Evolutionary conservation across 2,797 vertebrate genomes (phyloP).

Genomic region (Lates japonicus): DNA sequence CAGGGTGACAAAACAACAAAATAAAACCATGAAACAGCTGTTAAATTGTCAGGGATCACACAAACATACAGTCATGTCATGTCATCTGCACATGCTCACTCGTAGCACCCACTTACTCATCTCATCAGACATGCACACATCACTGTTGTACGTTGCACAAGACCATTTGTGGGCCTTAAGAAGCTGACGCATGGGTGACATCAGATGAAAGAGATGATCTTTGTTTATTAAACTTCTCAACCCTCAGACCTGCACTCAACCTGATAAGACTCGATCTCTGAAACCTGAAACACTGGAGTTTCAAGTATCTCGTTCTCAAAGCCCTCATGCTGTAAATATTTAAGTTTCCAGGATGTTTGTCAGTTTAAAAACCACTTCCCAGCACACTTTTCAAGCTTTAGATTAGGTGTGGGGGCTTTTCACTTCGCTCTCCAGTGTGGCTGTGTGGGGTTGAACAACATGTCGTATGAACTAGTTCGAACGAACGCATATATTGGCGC

Average conservation of each 20-base stretch:
- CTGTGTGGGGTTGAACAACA: neutral
- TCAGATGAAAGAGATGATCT: constrained; percentile 8
- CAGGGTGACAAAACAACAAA: constrained; percentile 29
- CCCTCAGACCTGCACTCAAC: neutral
- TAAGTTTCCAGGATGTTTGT: neutral
- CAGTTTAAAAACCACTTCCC: neutral
- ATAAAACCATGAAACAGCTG: constrained; percentile 43
- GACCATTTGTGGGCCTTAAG: constrained; percentile 27
- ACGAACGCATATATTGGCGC: too few species aligned
- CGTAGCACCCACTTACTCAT: constrained; percentile 39
- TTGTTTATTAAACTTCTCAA: constrained; percentile 17
- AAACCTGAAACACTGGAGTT: constrained; percentile 15
- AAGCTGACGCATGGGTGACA: neutral
- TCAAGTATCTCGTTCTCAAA: neutral
- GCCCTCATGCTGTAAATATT: neutral
- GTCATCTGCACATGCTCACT: constrained; percentile 7
- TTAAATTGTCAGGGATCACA: constrained; percentile 7
- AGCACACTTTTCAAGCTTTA: neutral
- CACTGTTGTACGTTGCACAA: constrained; percentile 1
- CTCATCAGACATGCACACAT: constrained; percentile 21
- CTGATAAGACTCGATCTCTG: neutral
- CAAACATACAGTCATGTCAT: constrained; percentile 9
- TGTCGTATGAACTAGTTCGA: too few species aligned
- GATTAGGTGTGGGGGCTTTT: neutral
- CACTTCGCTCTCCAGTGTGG: too few species aligned